Evolutionary conservation across 2,888 invertebrate genomes (phyloP), one percentile per base, ranked within the genome.

Genomic region (Cheiracanthium punctorium): DNA sequence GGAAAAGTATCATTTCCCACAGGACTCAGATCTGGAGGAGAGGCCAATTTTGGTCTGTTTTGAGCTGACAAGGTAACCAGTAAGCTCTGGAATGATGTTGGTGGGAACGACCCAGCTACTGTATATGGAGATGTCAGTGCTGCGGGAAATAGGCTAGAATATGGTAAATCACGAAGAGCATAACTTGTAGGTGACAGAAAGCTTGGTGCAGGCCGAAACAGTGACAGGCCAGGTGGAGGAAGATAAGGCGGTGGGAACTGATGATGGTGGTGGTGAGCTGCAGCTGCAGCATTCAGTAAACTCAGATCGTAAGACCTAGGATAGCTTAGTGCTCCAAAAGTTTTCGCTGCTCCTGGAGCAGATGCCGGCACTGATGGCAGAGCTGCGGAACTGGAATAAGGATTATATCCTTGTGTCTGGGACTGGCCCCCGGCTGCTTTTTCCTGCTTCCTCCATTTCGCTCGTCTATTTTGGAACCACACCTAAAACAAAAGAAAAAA

Each of bases 41-140:
- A 69, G 17, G 79, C 43, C 43, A 87, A 4, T 58, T 88, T 88
- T 10, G 88, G 88, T 69, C 81, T 80, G 70, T 72, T 86, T 29
- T 88, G 88, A 41, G 86, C 87, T 43, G 95, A 94, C 70, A 96
- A 94, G 90, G 96, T 96, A 1, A 96, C 96, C 91, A 97, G 93
- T 32, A 97, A 93, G 12, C 95, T 96, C 92, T 97, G 97, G 92
- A 97, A 97, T 67, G 96, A 96, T 17, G 91, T 92, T 72, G 70
- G 91, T 90, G 71, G 90, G 48, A 81, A 87, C 4, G 87, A 69
- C 24, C 87, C 73, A 37, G 80, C 73, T 12, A 82, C 82, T 17
- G 84, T 79, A 37, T 85, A 87, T 33, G 88, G 77, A 24, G 88
- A 69, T 28, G 88, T 41, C 29, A 82, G 12, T 14, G 84, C 79